These are phyloP conservation scores for Scytalopus superciliaris DNA, from an alignment of 2,113 vertebrate species.

Conservation along the genomic window DNA sequence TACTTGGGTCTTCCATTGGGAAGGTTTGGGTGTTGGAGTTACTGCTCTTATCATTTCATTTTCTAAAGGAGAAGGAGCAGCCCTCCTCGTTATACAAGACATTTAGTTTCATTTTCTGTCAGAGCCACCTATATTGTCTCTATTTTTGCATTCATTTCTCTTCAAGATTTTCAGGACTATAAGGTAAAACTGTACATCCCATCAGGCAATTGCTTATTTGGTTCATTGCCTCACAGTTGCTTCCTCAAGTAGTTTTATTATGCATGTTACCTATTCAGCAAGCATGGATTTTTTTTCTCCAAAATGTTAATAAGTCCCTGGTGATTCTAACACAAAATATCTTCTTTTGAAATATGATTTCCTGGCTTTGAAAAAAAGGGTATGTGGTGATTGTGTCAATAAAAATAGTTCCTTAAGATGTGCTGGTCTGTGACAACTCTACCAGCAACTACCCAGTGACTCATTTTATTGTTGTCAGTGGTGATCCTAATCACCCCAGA, in stretches of 20 bases:
- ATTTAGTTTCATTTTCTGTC: not conserved
- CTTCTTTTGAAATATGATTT: not conserved
- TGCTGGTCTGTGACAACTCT: not conserved
- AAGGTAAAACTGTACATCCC: not conserved
- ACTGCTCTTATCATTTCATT: not conserved
- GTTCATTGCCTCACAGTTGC: not conserved
- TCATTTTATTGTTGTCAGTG: not conserved
- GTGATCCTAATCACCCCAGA: not conserved
- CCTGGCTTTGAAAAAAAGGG: not conserved
- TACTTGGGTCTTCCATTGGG: not conserved
- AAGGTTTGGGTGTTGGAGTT: not conserved
- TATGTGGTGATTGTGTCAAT: not conserved
- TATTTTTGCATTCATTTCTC: not conserved
- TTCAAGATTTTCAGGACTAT: not conserved
- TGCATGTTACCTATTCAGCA: not conserved
- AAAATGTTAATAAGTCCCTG: not conserved
- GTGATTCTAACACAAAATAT: not conserved
- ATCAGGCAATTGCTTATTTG: not conserved
- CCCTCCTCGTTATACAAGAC: not conserved
- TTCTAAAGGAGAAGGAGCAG: not conserved
- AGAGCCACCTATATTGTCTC: not conserved
- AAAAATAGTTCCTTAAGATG: not conserved
- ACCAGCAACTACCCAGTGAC: not conserved
- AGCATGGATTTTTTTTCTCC: not conserved
- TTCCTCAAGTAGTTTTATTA: not conserved